phyloP scores from a whole-genome alignment of 2,113 vertebrate species.

The Anas platyrhynchos region DNA sequence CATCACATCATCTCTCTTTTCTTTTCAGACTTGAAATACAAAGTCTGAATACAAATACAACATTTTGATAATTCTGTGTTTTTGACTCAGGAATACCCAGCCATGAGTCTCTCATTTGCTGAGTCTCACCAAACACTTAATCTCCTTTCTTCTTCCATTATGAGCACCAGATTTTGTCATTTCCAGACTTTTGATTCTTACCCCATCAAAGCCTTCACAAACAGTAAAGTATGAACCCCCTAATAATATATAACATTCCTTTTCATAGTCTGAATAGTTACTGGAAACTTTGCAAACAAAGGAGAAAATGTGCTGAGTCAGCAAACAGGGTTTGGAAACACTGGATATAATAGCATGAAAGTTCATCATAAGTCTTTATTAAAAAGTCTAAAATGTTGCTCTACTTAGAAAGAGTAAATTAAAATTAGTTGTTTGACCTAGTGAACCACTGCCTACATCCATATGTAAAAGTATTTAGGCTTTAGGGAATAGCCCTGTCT shows the following conservation, averaged over 20 bases:
- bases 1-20: not conserved
- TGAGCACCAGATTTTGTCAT: not conserved
- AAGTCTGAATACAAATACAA: not conserved
- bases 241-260: not conserved
- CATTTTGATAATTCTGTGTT: not conserved
- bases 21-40: not conserved
- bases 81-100: not conserved
- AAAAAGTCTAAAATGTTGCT: not conserved
- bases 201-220: not conserved
- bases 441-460: not conserved
- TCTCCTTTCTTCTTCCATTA: not conserved
- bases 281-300: not conserved
- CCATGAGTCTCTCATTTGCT: not conserved
- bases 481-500: not conserved
- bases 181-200: not conserved
- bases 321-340: not conserved
- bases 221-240: not conserved
- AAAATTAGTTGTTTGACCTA: not conserved
- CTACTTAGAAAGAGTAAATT: not conserved
- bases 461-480: not conserved
- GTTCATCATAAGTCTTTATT: not conserved
- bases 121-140: not conserved
- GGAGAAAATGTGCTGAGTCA: not conserved
- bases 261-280: not conserved
- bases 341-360: not conserved